Evolutionary conservation across 2,888 invertebrate genomes (phyloP).

Genomic region (Stenotaenia linearis): DNA sequence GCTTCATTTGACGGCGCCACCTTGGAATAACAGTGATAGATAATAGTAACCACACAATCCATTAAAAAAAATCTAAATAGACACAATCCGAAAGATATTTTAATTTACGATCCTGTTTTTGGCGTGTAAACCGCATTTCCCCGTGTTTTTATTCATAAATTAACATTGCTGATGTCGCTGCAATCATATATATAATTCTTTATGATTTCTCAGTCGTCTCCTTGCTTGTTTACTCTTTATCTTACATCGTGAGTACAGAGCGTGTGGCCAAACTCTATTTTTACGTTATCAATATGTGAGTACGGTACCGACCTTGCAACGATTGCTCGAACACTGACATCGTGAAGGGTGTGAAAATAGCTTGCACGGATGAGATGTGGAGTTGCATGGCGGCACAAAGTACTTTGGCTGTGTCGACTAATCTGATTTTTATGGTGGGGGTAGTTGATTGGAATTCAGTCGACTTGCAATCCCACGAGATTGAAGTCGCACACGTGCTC

Average conservation of each 20-base stretch:
- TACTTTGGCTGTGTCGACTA: not conserved
- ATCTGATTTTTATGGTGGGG: slow-evolving; percentile 9
- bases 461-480: slow-evolving; percentile 23
- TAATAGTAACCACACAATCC: not conserved
- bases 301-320: not conserved
- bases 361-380: not conserved
- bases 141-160: not conserved
- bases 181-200: too few species aligned
- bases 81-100: not conserved
- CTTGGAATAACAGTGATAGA: not conserved
- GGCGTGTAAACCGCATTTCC: not conserved
- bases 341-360: slow-evolving; percentile 10
- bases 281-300: not conserved
- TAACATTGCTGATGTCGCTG: too few species aligned
- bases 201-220: not conserved
- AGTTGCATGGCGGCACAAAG: not conserved
- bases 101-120: not conserved
- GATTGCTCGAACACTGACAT: slow-evolving; percentile 11
- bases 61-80: not conserved
- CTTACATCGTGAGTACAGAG: not conserved
- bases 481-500: not conserved
- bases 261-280: not conserved
- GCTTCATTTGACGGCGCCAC: slow-evolving; percentile 11
- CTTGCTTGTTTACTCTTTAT: not conserved
- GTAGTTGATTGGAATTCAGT: slow-evolving; percentile 21